Conservation (phyloP, 2,888 invertebrate genomes). For the Malacosoma neustria region DNA sequence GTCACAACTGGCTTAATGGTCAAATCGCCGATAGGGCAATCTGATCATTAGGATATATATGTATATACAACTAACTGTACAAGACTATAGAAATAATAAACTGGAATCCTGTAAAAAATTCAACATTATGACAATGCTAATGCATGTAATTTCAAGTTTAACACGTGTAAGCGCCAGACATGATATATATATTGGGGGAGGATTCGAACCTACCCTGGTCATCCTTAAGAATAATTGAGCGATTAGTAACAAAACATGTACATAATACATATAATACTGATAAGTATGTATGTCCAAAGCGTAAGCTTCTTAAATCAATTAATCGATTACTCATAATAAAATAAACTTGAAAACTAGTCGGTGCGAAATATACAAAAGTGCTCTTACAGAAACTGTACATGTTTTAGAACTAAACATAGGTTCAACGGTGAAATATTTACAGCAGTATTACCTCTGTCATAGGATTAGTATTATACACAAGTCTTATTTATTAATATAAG, state of each 20-base stretch:
- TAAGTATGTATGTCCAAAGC: constrained; percentile 65
- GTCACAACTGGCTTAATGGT: constrained; percentile 82
- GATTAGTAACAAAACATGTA: constrained; percentile 77
- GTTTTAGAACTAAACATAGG: constrained; percentile 76
- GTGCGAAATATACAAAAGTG: constrained; percentile 76
- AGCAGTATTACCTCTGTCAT: constrained; percentile 65
- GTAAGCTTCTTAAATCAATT: constrained; percentile 72
- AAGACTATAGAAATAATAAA: constrained; percentile 41
- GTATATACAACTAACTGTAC: constrained; percentile 51
- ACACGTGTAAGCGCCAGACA: neutral
- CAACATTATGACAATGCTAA: constrained; percentile 60
- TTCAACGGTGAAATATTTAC: constrained; percentile 74
- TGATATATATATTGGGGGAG: constrained; percentile 26
- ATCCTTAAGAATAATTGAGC: constrained; percentile 54
- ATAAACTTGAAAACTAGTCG: constrained; percentile 69
- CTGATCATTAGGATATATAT: constrained; percentile 60
- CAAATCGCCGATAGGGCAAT: constrained; percentile 63
- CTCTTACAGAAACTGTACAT: constrained; percentile 75
- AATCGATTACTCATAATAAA: constrained; percentile 63
- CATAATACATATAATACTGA: constrained; percentile 63
- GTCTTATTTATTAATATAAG: constrained; percentile 64
- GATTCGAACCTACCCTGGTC: constrained; percentile 44
- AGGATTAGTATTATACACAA: constrained; percentile 66
- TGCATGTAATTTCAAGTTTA: constrained; percentile 21
- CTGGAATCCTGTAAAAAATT: constrained; percentile 73